Percentiles rank a stretch among this genome's conserved stretches.
These are phyloP conservation scores for Eremobia ochroleuca DNA, from an alignment of 2,888 invertebrate species.

Conservation along the genomic window DNA sequence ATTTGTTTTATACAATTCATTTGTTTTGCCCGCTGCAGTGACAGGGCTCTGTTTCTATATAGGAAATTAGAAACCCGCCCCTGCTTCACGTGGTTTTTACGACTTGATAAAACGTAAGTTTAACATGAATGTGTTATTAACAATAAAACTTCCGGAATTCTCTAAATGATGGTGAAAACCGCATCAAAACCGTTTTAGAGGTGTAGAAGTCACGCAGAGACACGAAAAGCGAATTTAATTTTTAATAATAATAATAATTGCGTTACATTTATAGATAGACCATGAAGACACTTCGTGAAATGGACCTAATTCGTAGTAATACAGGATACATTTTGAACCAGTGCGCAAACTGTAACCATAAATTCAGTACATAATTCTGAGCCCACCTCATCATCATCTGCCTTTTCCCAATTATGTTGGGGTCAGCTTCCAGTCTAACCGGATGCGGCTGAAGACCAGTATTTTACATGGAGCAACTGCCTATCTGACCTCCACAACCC, in stretches of 20 bases:
- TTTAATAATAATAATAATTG: neutral
- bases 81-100: neutral
- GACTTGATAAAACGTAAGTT: neutral
- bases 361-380: too few relatives aligned
- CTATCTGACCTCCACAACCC: too few relatives aligned
- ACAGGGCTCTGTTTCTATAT: slow-evolving; percentile 4
- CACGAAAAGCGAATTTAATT: neutral
- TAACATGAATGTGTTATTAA: neutral
- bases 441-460: too few relatives aligned
- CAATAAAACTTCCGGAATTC: neutral
- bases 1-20: slow-evolving; percentile 37
- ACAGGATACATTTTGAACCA: too few relatives aligned
- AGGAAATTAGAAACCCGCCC: neutral
- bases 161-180: neutral
- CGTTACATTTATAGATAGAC: neutral
- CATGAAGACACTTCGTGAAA: neutral
- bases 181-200: neutral
- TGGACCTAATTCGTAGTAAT: neutral
- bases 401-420: too few relatives aligned
- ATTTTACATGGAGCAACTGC: too few relatives aligned
- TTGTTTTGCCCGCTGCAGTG: slow-evolving; percentile 24
- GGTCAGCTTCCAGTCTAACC: too few relatives aligned
- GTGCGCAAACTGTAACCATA: too few relatives aligned
- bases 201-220: neutral
- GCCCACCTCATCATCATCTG: too few relatives aligned